Conservation (phyloP, 53 echinoderm and acorn worm genomes). For the Paracentrotus lividus region DNA sequence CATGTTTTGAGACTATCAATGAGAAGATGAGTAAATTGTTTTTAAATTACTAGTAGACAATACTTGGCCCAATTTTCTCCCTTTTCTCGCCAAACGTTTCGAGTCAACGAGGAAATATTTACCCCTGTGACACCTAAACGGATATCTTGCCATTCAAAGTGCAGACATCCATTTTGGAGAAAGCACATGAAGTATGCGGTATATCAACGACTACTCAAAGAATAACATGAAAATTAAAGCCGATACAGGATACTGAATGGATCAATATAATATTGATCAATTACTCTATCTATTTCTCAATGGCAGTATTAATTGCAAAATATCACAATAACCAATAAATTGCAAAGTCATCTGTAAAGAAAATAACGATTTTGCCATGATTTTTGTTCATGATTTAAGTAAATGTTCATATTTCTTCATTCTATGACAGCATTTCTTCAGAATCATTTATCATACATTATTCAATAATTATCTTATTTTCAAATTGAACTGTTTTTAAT, state of each 20-base stretch:
- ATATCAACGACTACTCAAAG: neutral
- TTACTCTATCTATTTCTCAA: neutral
- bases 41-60: too few relatives aligned
- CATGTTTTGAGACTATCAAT: too few relatives aligned
- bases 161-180: neutral
- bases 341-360: neutral
- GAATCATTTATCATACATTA: neutral
- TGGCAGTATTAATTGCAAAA: neutral
- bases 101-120: too few relatives aligned
- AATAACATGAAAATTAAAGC: neutral
- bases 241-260: neutral
- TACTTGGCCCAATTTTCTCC: neutral
- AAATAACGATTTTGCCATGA: neutral
- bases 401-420: neutral
- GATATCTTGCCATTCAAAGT: neutral
- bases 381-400: neutral
- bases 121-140: neutral
- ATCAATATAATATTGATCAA: constrained; percentile 25
- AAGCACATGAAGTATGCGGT: neutral
- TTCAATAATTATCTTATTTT: too few relatives aligned
- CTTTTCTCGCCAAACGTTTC: too few relatives aligned
- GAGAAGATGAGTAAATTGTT: too few relatives aligned
- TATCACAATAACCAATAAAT: neutral
- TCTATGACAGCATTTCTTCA: neutral
- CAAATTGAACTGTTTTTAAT: too few relatives aligned